These are phyloP conservation scores for Cylloceria caligata DNA, from an alignment of 2,888 invertebrate genomes.

Conservation along the genomic window DNA sequence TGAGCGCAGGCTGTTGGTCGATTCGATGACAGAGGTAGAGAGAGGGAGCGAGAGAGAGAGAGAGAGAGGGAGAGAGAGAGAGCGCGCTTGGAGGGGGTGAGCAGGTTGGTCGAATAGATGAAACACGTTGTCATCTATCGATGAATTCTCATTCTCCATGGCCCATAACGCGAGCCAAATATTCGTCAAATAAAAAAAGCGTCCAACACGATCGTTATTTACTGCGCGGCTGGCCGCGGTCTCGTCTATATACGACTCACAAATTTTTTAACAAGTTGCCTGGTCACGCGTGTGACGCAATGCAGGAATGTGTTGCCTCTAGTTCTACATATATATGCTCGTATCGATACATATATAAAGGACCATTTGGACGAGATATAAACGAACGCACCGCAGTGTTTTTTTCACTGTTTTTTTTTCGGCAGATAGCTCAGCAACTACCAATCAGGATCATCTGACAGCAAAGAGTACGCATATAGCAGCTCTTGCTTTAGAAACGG, in stretches of 20 bases:
- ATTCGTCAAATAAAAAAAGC: conserved; percentile 40
- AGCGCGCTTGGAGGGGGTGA: background rate
- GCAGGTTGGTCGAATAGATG: conserved; percentile 67
- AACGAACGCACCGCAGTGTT: conserved; percentile 39
- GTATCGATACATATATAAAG: background rate
- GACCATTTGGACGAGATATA: conserved; percentile 44
- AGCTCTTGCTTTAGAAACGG: conserved; percentile 61
- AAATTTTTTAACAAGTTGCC: conserved; percentile 50
- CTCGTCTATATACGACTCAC: conserved; percentile 36
- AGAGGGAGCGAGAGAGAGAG: background rate
- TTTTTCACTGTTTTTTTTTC: conserved; percentile 60
- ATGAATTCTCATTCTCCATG: conserved; percentile 8
- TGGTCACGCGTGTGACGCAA: conserved; percentile 60
- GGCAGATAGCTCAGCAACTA: conserved; percentile 83
- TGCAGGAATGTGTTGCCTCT: conserved; percentile 38
- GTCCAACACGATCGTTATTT: conserved; percentile 60
- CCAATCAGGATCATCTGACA: conserved; percentile 84
- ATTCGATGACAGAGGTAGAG: conserved; percentile 7
- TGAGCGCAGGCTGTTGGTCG: conserved; percentile 7
- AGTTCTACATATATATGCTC: background rate
- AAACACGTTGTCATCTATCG: conserved; percentile 72
- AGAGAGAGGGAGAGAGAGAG: background rate
- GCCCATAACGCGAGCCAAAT: conserved; percentile 31
- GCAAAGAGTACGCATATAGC: conserved; percentile 75
- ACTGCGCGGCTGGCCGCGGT: conserved; percentile 49